phyloP scores from a whole-genome alignment of 2,797 vertebrate species.

The Mallotus villosus region DNA sequence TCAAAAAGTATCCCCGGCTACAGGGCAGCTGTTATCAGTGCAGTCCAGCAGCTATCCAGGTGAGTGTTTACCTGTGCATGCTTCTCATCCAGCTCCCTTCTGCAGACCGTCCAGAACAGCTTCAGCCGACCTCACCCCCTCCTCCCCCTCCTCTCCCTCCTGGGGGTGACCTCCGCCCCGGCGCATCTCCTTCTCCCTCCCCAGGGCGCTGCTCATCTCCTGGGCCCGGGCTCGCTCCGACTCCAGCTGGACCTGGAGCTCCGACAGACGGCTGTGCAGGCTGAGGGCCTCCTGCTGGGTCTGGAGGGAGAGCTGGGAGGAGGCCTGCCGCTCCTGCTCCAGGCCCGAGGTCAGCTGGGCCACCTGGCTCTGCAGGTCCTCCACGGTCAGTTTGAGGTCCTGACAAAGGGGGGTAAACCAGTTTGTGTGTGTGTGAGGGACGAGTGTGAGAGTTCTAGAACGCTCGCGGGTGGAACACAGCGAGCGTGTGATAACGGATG shows the following conservation, averaged over 20 bases:
- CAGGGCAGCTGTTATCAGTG: no score
- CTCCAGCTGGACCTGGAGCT: constrained; percentile 85
- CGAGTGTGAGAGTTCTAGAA: background rate
- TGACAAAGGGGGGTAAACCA: constrained; percentile 49
- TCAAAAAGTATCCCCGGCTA: background rate
- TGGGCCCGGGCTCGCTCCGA: constrained; percentile 78
- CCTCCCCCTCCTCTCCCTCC: constrained; percentile 49
- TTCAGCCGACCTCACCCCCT: constrained; percentile 53
- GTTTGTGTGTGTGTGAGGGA: background rate
- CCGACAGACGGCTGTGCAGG: constrained; percentile 68
- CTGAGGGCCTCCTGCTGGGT: constrained; percentile 73
- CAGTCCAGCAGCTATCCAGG: background rate
- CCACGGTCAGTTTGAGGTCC: constrained; percentile 86
- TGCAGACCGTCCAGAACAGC: constrained; percentile 82
- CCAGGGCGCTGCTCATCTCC: constrained; percentile 82
- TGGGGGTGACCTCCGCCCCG: constrained; percentile 18
- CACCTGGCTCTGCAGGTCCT: constrained; percentile 77
- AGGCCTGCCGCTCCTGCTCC: constrained; percentile 80
- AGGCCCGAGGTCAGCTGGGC: constrained; percentile 76
- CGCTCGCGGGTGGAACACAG: no score
- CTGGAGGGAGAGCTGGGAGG: constrained; percentile 77
- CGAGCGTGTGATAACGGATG: no score
- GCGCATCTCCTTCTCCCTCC: constrained; percentile 79
- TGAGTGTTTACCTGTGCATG: constrained; percentile 69
- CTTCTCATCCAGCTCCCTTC: constrained; percentile 84